Percentiles rank a stretch among this genome's conserved stretches.
phyloP scores from a whole-genome alignment of 2,888 invertebrate species.

The Gnatocerus cornutus region DNA sequence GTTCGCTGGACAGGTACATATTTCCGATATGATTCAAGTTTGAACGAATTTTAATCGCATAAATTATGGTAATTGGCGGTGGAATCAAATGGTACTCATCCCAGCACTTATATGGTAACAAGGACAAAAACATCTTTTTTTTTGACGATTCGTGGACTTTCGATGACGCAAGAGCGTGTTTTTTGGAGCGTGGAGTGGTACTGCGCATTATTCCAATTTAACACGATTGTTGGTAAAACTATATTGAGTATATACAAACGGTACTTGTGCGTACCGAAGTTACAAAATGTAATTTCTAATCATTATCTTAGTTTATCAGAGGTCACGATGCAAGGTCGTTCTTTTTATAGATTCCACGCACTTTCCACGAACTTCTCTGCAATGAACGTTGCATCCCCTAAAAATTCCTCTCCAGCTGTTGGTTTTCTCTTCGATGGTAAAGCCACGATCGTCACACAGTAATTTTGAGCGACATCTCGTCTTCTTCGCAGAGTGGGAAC shows the following conservation, averaged over 20 bases:
- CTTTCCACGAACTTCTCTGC: slow-evolving; percentile 59
- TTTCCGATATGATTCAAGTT: background rate
- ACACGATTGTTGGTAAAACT: no score
- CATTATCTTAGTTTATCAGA: no score
- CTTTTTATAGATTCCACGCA: slow-evolving; percentile 53
- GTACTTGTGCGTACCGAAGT: no score
- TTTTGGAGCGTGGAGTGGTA: background rate
- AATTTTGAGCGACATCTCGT: slow-evolving; percentile 55
- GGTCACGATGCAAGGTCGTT: no score
- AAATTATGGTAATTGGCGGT: background rate
- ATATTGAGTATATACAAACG: no score
- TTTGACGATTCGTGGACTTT: no score
- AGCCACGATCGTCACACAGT: slow-evolving; percentile 64
- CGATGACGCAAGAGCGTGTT: no score
- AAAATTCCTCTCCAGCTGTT: slow-evolving; percentile 59
- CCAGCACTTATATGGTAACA: no score
- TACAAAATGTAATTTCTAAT: no score
- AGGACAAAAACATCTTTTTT: no score
- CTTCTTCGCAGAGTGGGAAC: slow-evolving; percentile 35
- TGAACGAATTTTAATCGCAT: background rate
- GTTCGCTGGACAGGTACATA: background rate
- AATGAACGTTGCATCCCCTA: slow-evolving; percentile 53
- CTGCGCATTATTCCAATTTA: no score
- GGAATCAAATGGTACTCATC: no score
- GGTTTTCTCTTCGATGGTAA: slow-evolving; percentile 60